Evolutionary conservation across 2,797 vertebrate species (phyloP), one percentile per base, ranked within the genome.

Genomic region (Champsocephalus esox): DNA sequence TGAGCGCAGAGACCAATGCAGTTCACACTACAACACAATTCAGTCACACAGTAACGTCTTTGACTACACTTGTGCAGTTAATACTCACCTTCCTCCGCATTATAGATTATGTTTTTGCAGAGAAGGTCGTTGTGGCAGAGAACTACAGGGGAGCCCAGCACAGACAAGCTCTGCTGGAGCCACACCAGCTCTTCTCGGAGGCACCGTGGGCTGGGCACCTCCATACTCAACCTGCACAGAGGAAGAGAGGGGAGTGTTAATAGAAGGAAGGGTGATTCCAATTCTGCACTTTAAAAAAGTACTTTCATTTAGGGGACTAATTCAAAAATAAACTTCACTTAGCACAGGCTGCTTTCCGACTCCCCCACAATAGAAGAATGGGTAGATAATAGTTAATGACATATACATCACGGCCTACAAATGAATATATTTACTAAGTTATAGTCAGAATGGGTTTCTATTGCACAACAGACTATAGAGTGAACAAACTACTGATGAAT

Each of bases 51-150:
- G 73, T 86, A 89, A 63, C 46, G 83, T 89, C 72, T 76, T 55
- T 3, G 44, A 74, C 76, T 87, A 50, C 61, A 61, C 79, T 54
- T 17, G 6, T 54, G 55, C 56, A 16, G 51, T 19, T 49, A 63
- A 83, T 80, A 96, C 97, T 94, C 95, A 99, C 98, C 97, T 95
- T 94, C 91, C 89, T 94, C 95, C 92, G 96, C 93, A 90, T 97
- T 98, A 93, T 95, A 99, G 94, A 99, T 99, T 91, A 99, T 99
- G 92, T 99, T 99, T 94, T 99, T 99, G 96, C 97, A 99, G 86
- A 99, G 95, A 65, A 99, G 96, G 89, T 99, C 98, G 16, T 99
- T 99, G 94, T 99, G 98, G 92, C 98, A 99, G 70, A 99, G 96
- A n/a, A 99, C 98, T 59, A 99, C 97, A 1, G 98, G 98, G 1